phyloP scores from a whole-genome alignment of 2,888 invertebrate genomes.

The Agrilus biguttatus region DNA sequence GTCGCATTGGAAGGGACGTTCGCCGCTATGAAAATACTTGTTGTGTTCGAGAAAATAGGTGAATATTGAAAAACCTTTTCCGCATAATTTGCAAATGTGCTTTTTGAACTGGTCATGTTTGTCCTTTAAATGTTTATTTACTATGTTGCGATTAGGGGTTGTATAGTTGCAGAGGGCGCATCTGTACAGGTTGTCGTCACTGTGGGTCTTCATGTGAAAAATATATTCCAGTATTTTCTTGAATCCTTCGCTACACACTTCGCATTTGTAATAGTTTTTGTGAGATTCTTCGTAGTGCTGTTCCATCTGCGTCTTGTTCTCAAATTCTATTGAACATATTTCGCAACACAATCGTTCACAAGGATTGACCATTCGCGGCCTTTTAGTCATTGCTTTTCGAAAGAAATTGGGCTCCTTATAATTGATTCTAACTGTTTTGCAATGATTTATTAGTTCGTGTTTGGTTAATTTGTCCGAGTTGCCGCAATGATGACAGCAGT shows the following conservation, averaged over 20 bases:
- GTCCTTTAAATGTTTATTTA: too few species aligned
- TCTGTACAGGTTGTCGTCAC: background rate
- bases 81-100: slow-evolving; percentile 7
- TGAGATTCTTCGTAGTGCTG: too few species aligned
- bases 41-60: slow-evolving; percentile 22
- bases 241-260: slow-evolving; percentile 38
- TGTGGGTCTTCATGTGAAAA: background rate
- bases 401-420: too few species aligned
- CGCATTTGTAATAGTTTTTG: slow-evolving; percentile 28
- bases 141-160: background rate
- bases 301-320: too few species aligned
- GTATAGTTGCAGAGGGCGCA: slow-evolving; percentile 1
- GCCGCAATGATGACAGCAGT: slow-evolving; percentile 21
- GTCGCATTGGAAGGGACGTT: slow-evolving; percentile 31
- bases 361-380: slow-evolving; percentile 4
- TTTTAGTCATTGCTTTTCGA: slow-evolving; percentile 9
- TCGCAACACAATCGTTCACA: too few species aligned
- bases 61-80: slow-evolving; percentile 4
- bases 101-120: slow-evolving; percentile 3
- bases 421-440: slow-evolving; percentile 8
- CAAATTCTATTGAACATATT: too few species aligned
- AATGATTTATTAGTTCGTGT: slow-evolving; percentile 18
- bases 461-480: slow-evolving; percentile 17
- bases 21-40: slow-evolving; percentile 32
- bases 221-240: slow-evolving; percentile 21